These are phyloP conservation scores for Naja naja DNA, from an alignment of 2,113 vertebrate species.

Conservation along the genomic window DNA sequence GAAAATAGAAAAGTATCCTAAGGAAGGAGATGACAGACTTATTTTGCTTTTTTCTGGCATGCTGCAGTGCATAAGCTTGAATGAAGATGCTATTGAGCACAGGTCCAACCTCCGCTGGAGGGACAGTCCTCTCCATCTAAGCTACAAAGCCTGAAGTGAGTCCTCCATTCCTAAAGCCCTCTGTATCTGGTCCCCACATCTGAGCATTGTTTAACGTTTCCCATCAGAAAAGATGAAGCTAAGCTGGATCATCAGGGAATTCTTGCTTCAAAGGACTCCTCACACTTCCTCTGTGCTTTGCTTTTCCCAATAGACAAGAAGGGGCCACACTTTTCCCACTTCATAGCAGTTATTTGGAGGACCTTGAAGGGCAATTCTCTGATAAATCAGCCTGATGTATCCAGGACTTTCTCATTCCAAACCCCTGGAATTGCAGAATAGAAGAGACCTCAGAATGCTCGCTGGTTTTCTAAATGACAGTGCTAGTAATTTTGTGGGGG, in stretches of 20 bases:
- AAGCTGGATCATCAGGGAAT: background rate
- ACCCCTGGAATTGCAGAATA: background rate
- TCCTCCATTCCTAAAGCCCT: background rate
- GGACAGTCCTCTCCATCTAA: background rate
- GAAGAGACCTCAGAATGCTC: background rate
- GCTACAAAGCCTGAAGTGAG: background rate
- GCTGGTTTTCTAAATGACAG: background rate
- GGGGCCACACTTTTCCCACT: background rate
- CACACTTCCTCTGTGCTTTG: background rate
- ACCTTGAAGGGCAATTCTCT: background rate
- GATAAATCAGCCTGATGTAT: background rate
- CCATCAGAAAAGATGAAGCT: background rate
- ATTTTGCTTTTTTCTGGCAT: background rate
- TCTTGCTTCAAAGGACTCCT: background rate
- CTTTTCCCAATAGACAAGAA: background rate
- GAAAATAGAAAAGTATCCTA: background rate
- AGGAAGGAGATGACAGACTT: background rate
- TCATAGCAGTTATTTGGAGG: background rate
- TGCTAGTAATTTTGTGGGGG: background rate
- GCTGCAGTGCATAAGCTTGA: background rate
- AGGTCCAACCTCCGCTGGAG: background rate
- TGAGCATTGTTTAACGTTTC: background rate
- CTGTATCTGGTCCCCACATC: background rate
- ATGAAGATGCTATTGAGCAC: background rate
- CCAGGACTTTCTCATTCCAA: background rate